phyloP scores from a whole-genome alignment of 1,140 invertebrate genomes.

The Hormaphis cornu region DNA sequence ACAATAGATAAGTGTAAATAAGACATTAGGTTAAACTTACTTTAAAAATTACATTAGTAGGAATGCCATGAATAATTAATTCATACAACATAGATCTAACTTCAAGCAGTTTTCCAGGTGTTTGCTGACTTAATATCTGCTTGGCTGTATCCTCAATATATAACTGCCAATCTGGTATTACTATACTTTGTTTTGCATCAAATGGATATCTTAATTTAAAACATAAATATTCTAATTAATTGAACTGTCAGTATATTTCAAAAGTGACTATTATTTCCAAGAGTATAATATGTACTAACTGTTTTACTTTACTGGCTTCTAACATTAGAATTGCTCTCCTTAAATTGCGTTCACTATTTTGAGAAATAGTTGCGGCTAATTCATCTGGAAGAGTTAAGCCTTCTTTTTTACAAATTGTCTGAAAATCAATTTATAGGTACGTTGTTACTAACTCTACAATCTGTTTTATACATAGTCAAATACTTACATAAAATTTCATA shows the following conservation, averaged over 20 bases:
- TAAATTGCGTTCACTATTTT: slow-evolving; percentile 80
- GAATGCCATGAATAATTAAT: slow-evolving; percentile 86
- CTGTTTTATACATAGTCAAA: no score
- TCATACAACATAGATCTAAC: slow-evolving; percentile 86
- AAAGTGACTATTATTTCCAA: background rate
- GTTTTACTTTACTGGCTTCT: slow-evolving; percentile 86
- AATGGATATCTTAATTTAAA: slow-evolving; percentile 60
- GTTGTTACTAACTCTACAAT: no score
- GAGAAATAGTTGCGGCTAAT: slow-evolving; percentile 68
- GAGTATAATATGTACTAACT: slow-evolving; percentile 46
- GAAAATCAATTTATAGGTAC: slow-evolving; percentile 1
- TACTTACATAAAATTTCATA: no score
- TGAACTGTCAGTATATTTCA: background rate
- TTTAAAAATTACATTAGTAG: slow-evolving; percentile 85
- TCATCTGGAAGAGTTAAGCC: slow-evolving; percentile 65
- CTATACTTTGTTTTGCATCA: slow-evolving; percentile 67
- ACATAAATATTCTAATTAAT: background rate
- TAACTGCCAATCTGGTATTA: slow-evolving; percentile 86
- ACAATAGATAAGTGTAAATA: no score
- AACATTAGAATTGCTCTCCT: slow-evolving; percentile 85
- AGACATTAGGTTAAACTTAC: slow-evolving; percentile 34
- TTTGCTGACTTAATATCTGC: slow-evolving; percentile 81
- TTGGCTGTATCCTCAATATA: slow-evolving; percentile 80
- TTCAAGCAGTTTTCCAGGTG: slow-evolving; percentile 70
- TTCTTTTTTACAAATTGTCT: slow-evolving; percentile 77